Base-by-base conservation (phyloP, 2,113 vertebrate species). In the Xyrauchen texanus region DNA sequence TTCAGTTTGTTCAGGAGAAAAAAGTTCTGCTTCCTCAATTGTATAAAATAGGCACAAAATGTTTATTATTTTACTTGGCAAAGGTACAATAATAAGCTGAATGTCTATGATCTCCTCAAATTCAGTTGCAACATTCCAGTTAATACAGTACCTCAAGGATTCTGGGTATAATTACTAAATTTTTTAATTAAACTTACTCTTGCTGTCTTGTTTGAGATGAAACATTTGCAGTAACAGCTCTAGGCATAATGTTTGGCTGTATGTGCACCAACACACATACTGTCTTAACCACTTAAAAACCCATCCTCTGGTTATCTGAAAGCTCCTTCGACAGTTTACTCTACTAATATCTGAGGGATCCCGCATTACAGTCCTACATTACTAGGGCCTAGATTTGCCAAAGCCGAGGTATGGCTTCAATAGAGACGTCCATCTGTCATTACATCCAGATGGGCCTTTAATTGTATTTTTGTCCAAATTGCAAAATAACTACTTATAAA, bases 401-500 rank as follows among this genome's bases (percentile, higher is more conserved):
- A 91, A 91, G 91, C 93, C 87, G 88, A 91, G 94, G 93, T 93
- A 94, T 96, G 95, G 93, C 91, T 96, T 96, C 93, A 94, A 96
- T 96, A 94, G 87, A 94, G 90, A 83, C 88, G 89, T 88, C 93
- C 96, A 97, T 98, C 95, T 97, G 95, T 83, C 93, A 97, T 95
- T 95, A 94, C 93, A 96, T 96, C 95, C 96, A 98, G 95, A 98
- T 98, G 96, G 95, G 93, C 91, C 92, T 95, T 91, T 96, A 97
- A 97, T 97, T 97, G 95, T 94, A 93, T 96, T 96, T 97, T 95
- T 92, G 93, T 96, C 95, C 95, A 95, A 97, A 98, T 97, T 98
- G 95, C 94, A 96, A 98, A 97, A 97, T 95, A 98, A 95, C 96
- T 97, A 98, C 96, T 97, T 96, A 94, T 95, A 93, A 94, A 95